Evolutionary conservation across 2,888 invertebrate species (phyloP), one percentile per base, ranked within the genome.

Genomic region (Callyntrura guangdongensis): DNA sequence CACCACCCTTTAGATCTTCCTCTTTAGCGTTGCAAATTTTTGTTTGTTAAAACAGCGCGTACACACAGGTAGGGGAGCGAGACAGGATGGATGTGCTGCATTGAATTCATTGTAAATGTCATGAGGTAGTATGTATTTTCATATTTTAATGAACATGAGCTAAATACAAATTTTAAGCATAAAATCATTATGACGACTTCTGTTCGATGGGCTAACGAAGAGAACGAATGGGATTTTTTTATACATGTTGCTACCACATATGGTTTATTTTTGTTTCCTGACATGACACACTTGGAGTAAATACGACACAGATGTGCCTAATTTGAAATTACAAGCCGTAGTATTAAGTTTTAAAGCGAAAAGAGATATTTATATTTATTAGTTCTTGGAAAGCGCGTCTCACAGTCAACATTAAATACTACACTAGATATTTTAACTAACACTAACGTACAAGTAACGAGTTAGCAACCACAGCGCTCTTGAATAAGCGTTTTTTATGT

Each of bases 191-290:
- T 8, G 3, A n/a, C 9, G 45, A 45, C 72, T 72, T 45, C 45
- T 36, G 72, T 3, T 49, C 49, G 11, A 49, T 49, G 36, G 36
- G 36, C n/a, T n/a, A n/a, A n/a, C n/a, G 36, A 36, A 6, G 36
- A 47, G 5, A 20, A 5, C 12, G 47, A 47, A 72, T 20, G 47
- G 49, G 5, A n/a, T 47, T 74, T 17, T 49, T 12, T 17, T 5
- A 74, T 49, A n/a, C 17, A 69, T 11, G 36, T 45, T 45, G 22
- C 36, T 14, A 53, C 0, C n/a, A 17, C 45, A 45, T 27, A n/a
- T 69, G 45, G 74, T 47, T 74, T 74, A 49, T 49, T 74, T 45
- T 74, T 47, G 49, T 49, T 74, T 74, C 17, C 74, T 74, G 74
- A 49, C 47, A 22, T 49, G 74, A 74, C 74, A 47, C 9, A 49